These are phyloP conservation scores for Dipodomys merriami DNA, from an alignment of 2,113 vertebrate species.

Conservation along the genomic window DNA sequence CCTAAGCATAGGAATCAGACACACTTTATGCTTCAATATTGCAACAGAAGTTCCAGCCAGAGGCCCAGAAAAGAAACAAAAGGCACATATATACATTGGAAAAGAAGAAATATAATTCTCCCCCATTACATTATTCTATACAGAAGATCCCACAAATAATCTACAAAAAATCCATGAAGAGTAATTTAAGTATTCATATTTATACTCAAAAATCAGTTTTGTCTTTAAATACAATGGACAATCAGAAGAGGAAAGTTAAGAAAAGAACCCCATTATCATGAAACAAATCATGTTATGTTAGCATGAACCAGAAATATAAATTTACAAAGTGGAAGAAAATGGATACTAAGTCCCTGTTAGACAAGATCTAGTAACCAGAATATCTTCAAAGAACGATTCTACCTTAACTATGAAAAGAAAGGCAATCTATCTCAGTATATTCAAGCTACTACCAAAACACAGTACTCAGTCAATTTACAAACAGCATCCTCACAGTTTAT, in stretches of 20 bases:
- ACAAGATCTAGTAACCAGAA: background rate
- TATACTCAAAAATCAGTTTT: too few relatives aligned
- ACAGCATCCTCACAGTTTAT: background rate
- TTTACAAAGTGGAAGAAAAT: background rate
- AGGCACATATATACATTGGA: too few relatives aligned
- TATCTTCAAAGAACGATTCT: background rate
- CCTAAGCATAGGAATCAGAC: too few relatives aligned
- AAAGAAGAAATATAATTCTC: too few relatives aligned
- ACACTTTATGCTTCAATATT: too few relatives aligned
- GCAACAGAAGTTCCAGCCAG: too few relatives aligned
- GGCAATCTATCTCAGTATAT: background rate
- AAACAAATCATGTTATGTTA: background rate
- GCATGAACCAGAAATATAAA: background rate
- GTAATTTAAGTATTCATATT: too few relatives aligned
- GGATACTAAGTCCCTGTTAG: background rate
- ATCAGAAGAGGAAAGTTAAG: background rate
- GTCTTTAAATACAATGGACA: too few relatives aligned
- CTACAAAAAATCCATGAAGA: too few relatives aligned
- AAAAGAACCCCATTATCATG: background rate
- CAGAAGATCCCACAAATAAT: too few relatives aligned
- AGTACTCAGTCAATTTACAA: background rate
- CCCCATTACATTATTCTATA: too few relatives aligned
- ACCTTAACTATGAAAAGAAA: background rate
- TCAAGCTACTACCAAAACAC: background rate
- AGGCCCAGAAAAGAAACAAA: too few relatives aligned